These are phyloP conservation scores for Drosophila macrospina DNA, from an alignment of 2,888 invertebrate genomes.

Conservation along the genomic window DNA sequence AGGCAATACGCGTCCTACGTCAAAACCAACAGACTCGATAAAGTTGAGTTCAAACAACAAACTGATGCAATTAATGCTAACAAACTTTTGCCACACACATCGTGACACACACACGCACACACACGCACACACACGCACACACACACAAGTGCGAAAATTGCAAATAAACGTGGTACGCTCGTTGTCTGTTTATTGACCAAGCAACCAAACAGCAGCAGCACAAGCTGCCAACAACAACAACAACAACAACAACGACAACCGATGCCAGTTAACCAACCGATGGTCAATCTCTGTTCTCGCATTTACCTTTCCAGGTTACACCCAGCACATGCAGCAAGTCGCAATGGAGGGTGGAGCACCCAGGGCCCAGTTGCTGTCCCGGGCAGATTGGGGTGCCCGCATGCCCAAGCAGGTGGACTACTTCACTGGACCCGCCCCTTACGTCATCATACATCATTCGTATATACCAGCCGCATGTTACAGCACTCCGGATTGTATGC, in stretches of 20 bases:
- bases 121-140: constrained; percentile 1
- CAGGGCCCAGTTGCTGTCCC: constrained; percentile 81
- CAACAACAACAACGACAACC: constrained; percentile 9
- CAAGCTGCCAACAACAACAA: neutral
- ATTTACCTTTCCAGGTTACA: constrained; percentile 64
- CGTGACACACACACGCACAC: constrained; percentile 5
- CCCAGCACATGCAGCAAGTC: constrained; percentile 70
- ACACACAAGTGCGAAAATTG: constrained; percentile 34
- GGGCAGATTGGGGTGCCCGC: constrained; percentile 88
- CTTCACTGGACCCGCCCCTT: constrained; percentile 88
- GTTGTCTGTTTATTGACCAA: constrained; percentile 17
- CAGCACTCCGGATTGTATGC: constrained; percentile 86
- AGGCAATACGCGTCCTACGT: constrained; percentile 16
- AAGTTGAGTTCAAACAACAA: constrained; percentile 55
- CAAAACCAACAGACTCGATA: constrained; percentile 26
- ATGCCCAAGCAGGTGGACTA: constrained; percentile 85
- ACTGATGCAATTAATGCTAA: constrained; percentile 58
- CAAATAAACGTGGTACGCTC: constrained; percentile 39
- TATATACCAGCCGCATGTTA: constrained; percentile 88
- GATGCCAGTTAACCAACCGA: constrained; percentile 12
- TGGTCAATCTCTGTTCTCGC: constrained; percentile 22
- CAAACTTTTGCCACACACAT: constrained; percentile 40
- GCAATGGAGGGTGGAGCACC: constrained; percentile 22
- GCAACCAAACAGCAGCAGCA: constrained; percentile 14
- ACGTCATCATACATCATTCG: constrained; percentile 91